phyloP scores from a whole-genome alignment of 2,797 vertebrate genomes.

The Danio albolineatus region DNA sequence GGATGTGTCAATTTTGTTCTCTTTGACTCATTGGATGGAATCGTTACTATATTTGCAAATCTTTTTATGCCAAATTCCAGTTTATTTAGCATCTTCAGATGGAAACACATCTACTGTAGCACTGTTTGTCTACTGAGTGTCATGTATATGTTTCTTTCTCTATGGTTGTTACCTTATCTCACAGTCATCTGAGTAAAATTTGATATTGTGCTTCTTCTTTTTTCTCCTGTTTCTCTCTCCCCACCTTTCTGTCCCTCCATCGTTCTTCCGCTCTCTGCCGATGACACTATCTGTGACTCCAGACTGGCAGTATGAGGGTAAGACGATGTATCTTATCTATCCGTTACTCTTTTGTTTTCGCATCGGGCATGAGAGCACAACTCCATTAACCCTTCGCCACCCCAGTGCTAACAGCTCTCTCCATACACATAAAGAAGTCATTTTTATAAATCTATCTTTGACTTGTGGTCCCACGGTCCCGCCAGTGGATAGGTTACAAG shows the following conservation, averaged over 20 bases:
- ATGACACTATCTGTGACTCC: constrained; percentile 83
- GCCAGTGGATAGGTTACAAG: constrained; percentile 6
- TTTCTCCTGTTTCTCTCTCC: constrained; percentile 37
- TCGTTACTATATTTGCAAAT: no score
- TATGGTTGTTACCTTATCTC: neutral
- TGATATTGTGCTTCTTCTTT: constrained; percentile 18
- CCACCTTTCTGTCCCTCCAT: constrained; percentile 70
- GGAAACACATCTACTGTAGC: neutral
- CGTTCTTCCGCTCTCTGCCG: constrained; percentile 83
- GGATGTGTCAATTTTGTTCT: no score
- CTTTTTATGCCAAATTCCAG: no score
- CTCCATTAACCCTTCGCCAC: constrained; percentile 40
- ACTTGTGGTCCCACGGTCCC: neutral
- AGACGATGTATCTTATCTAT: constrained; percentile 75
- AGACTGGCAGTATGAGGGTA: constrained; percentile 99
- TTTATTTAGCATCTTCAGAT: no score
- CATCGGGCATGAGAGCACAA: constrained; percentile 38
- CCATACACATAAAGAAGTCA: constrained; percentile 38
- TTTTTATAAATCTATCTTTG: constrained; percentile 35
- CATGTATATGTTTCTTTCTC: neutral
- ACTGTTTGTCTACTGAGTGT: neutral
- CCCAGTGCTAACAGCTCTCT: constrained; percentile 14
- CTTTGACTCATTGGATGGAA: no score
- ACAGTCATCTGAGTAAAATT: neutral
- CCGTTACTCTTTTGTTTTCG: constrained; percentile 50